Base-by-base conservation (phyloP, 2,888 invertebrate genomes). In the Panzeria rudis region DNA sequence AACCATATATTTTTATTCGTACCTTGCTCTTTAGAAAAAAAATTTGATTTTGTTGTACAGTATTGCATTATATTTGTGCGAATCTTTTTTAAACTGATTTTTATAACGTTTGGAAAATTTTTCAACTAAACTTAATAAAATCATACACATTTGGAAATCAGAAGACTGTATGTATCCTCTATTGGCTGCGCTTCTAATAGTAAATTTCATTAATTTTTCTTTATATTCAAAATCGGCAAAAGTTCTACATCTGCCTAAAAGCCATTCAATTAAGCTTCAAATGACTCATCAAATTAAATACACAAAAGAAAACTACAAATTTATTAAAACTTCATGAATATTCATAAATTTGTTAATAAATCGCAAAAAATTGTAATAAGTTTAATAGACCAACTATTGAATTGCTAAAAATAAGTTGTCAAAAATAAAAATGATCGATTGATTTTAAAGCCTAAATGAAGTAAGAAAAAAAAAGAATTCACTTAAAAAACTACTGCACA, bases 401-500 rank as follows among this genome's bases (percentile, higher is more conserved):
- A 66, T 25, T 66, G 56, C 38, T 66, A 69, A 82, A 64, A 86
- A 75, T 81, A 52, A 86, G 69, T 52, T 86, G 86, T 78, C 76
- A 84, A 61, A 86, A 78, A 78, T 84, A 81, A 78, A 83, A 76
- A 81, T 87, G 87, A 87, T 87, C 80, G 84, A 87, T 87, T 86
- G 86, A 79, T 83, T 86, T 86, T 86, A 80, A 84, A 86, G 71
- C 84, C 83, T 35, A 41, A 52, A 47, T 66, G 35, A 23, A n/a
- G 56, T 54, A 41, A 69, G n/a, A 62, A 88, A 89, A 88, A 89
- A 90, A 89, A 90, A 88, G 88, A 89, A 87, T 84, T 87, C 87
- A 88, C 64, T 69, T 71, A 80, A 90, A 78, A 91, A 90, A 91
- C 89, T 89, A 89, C 88, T 66, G 17, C 41, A 90, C 87, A 90